Base-by-base conservation (phyloP, 2,113 vertebrate genomes). In the Elaphurus davidianus region DNA sequence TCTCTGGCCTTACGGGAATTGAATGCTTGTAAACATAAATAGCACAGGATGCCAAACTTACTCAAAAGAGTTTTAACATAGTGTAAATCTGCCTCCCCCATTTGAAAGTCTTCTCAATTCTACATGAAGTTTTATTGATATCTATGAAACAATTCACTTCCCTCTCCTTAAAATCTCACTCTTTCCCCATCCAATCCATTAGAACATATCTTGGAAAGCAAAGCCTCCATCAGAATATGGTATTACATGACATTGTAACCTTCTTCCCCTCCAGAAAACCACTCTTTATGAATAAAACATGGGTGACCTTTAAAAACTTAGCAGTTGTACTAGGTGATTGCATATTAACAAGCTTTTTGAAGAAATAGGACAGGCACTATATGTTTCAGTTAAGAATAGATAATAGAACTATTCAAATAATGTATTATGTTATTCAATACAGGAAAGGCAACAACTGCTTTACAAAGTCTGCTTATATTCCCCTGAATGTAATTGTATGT, bases 281-380 rank as follows among this genome's bases (percentile, higher is more conserved):
- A 99, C 98, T 99, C 99, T 99, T 99, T 99, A 99, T 99, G 99
- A 99, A 99, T 99, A 99, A 99, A 99, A 99, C 99, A 99, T 99
- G 96, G 99, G 92, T 99, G 99, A 99, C 99, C 99, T 99, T 99
- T 99, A 99, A 99, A 99, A 99, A 99, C 99, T 99, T 99, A 99
- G 99, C 99, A 98, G 98, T 99, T 99, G 98, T 99, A 99, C 99
- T 98, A 99, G 99, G 99, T 99, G 99, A 99, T 99, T 99, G 99
- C 99, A 99, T 99, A 99, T 99, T 99, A 99, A 99, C 99, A 99
- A 99, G 99, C 98, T 99, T 99, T 99, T 99, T 99, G 99, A 99
- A 99, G 99, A 99, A 99, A 98, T 98, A 98, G 99, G 99, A 99
- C 99, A 99, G 99, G 98, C 98, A 93, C 98, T 98, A 98, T 99